These are phyloP conservation scores for Subacronicta megacephala DNA, from an alignment of 2,888 invertebrate genomes.

Conservation along the genomic window DNA sequence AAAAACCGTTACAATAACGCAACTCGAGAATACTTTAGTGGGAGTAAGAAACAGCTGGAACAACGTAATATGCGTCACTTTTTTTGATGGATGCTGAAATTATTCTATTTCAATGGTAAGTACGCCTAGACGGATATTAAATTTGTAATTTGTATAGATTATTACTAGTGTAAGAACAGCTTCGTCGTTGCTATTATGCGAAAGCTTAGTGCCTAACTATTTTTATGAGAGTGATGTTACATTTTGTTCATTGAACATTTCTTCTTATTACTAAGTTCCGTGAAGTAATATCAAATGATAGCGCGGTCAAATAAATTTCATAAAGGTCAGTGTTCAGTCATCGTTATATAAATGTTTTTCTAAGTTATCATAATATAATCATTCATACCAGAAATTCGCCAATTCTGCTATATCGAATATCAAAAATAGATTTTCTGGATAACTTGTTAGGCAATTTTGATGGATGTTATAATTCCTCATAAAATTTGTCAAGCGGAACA, in stretches of 20 bases:
- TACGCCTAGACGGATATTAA: slow-evolving; percentile 49
- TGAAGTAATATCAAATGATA: neutral
- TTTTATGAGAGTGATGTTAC: neutral
- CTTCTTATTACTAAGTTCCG: slow-evolving; percentile 7
- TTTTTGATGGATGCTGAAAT: slow-evolving; percentile 59
- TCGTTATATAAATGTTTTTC: neutral
- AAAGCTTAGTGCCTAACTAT: neutral
- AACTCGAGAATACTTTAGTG: slow-evolving; percentile 67
- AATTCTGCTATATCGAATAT: neutral
- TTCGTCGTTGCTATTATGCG: neutral
- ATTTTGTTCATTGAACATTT: neutral
- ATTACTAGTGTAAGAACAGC: slow-evolving; percentile 16
- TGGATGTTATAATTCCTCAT: slow-evolving; percentile 23
- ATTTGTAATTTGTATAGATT: slow-evolving; percentile 42
- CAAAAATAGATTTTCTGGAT: slow-evolving; percentile 6
- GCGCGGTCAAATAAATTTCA: neutral
- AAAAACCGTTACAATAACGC: slow-evolving; percentile 82
- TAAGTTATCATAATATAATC: neutral
- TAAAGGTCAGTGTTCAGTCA: neutral
- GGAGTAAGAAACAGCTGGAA: slow-evolving; percentile 60
- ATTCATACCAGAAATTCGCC: neutral
- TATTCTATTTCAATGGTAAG: slow-evolving; percentile 57
- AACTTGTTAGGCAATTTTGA: slow-evolving; percentile 16
- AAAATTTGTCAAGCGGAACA: slow-evolving; percentile 38
- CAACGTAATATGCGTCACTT: slow-evolving; percentile 55